phyloP scores from a whole-genome alignment of 1,140 invertebrate genomes.

The Bombus fervidus region DNA sequence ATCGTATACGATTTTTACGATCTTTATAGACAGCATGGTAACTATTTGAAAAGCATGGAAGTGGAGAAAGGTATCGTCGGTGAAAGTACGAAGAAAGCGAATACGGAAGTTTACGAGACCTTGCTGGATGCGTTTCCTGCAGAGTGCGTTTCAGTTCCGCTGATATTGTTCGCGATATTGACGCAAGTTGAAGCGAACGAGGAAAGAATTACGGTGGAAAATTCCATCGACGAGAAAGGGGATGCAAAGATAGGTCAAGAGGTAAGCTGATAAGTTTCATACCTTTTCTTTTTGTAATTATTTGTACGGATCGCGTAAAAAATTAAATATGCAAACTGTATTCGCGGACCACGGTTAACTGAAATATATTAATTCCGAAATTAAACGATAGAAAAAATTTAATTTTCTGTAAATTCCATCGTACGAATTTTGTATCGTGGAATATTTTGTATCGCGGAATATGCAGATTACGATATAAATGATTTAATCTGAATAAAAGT shows the following conservation, averaged over 20 bases:
- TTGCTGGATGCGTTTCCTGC: slow-evolving; percentile 76
- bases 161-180: slow-evolving; percentile 81
- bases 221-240: neutral
- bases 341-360: neutral
- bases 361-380: no score
- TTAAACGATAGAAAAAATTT: no score
- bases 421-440: no score
- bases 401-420: no score
- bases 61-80: slow-evolving; percentile 68
- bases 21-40: slow-evolving; percentile 79
- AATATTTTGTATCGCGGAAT: no score
- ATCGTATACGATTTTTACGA: slow-evolving; percentile 83
- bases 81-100: slow-evolving; percentile 61
- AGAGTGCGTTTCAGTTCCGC: slow-evolving; percentile 78
- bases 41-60: slow-evolving; percentile 82
- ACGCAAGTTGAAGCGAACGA: slow-evolving; percentile 69
- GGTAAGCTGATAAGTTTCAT: neutral
- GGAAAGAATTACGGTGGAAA: neutral
- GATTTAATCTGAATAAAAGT: no score
- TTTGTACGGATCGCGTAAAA: neutral
- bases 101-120: slow-evolving; percentile 71
- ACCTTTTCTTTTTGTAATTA: neutral
- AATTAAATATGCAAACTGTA: neutral
- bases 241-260: neutral
- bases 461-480: no score